Percentiles rank a stretch among this genome's conserved stretches.
phyloP scores from a whole-genome alignment of 2,888 invertebrate species.

The Itoplectis maculator region DNA sequence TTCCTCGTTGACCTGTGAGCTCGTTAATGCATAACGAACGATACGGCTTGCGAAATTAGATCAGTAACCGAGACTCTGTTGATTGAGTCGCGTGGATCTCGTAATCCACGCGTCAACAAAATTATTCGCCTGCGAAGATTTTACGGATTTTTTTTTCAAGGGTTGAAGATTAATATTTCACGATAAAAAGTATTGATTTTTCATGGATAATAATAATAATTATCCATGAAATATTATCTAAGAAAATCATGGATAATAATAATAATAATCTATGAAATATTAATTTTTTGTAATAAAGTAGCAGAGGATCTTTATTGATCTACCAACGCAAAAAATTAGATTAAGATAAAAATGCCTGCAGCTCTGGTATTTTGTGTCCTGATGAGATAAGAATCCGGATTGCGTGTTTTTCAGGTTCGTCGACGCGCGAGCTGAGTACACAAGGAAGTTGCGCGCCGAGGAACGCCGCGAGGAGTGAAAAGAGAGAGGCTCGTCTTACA shows the following conservation, averaged over 20 bases:
- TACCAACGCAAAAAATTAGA: slow-evolving; percentile 15
- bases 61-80: background rate
- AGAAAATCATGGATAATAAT: too few relatives aligned
- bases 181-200: too few relatives aligned
- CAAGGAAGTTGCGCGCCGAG: slow-evolving; percentile 25
- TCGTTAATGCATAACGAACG: slow-evolving; percentile 54
- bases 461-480: slow-evolving; percentile 44
- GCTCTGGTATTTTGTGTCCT: background rate
- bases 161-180: too few relatives aligned
- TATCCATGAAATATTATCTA: too few relatives aligned
- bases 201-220: too few relatives aligned
- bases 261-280: too few relatives aligned
- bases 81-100: too few relatives aligned
- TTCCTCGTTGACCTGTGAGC: slow-evolving; percentile 71
- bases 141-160: background rate
- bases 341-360: background rate
- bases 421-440: slow-evolving; percentile 35
- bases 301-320: too few relatives aligned
- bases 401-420: slow-evolving; percentile 16
- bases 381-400: background rate
- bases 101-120: too few relatives aligned
- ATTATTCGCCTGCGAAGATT: background rate
- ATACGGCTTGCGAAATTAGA: slow-evolving; percentile 7
- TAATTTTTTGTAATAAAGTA: too few relatives aligned
- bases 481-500: slow-evolving; percentile 76